phyloP scores from a whole-genome alignment of 2,797 vertebrate genomes.

The Psittacula echo region DNA sequence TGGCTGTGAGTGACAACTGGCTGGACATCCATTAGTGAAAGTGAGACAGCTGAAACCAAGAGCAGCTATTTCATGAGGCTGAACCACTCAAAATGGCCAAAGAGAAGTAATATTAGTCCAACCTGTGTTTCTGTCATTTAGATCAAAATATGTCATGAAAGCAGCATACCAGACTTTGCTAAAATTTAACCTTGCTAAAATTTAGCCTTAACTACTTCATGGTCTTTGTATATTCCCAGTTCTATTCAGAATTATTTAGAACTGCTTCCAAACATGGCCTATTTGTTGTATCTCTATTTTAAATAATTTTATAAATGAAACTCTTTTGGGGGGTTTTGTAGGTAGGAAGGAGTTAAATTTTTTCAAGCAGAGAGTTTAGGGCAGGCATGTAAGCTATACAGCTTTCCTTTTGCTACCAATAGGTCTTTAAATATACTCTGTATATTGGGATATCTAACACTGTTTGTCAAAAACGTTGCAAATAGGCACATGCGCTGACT shows the following conservation, averaged over 20 bases:
- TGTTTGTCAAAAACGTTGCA: conserved; percentile 1
- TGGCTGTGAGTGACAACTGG: background rate
- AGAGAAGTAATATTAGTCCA: background rate
- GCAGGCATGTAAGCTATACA: background rate
- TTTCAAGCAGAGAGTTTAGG: background rate
- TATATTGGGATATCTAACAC: background rate
- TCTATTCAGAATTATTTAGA: background rate
- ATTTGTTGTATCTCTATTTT: background rate
- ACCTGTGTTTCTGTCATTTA: background rate
- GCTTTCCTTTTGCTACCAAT: background rate
- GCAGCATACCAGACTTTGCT: background rate
- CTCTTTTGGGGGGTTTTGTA: background rate
- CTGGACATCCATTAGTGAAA: background rate
- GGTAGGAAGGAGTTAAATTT: background rate
- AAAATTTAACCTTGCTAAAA: background rate
- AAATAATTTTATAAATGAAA: background rate
- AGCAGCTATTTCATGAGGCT: background rate
- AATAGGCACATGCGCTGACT: background rate
- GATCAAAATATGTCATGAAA: background rate
- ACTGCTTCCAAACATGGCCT: background rate
- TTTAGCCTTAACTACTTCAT: background rate
- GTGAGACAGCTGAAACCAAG: background rate
- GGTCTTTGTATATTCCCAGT: background rate
- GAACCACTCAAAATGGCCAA: background rate
- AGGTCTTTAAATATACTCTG: background rate